Evolutionary conservation across 1,140 invertebrate genomes (phyloP).

Genomic region (Drosophila quadrilineata): DNA sequence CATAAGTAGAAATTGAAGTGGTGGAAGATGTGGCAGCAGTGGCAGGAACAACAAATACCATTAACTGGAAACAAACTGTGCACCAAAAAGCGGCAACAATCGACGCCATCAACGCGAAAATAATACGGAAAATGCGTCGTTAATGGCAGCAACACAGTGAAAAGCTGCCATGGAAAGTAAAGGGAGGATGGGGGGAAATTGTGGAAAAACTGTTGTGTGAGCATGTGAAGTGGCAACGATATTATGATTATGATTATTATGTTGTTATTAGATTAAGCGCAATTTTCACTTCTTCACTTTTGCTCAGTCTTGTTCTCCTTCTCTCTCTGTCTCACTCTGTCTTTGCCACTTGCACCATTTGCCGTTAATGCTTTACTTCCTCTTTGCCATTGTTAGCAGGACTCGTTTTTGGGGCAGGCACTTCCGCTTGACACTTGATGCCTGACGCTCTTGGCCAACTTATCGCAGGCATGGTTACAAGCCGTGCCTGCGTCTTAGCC

Average conservation of each 20-base stretch:
- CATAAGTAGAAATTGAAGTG: conserved; percentile 30
- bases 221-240: conserved; percentile 63
- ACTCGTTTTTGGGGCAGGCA: conserved; percentile 54
- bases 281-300: conserved; percentile 68
- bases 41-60: conserved; percentile 60
- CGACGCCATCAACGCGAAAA: conserved; percentile 66
- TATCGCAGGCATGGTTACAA: conserved; percentile 59
- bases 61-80: conserved; percentile 70
- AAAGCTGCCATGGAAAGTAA: background rate
- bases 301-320: background rate
- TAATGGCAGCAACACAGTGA: conserved; percentile 76
- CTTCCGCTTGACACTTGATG: conserved; percentile 70
- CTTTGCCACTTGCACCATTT: conserved; percentile 25
- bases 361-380: conserved; percentile 21
- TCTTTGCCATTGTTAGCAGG: conserved; percentile 37
- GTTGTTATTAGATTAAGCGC: conserved; percentile 80
- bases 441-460: conserved; percentile 35
- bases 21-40: too few species aligned
- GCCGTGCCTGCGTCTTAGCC: conserved; percentile 59
- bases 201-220: background rate
- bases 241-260: conserved; percentile 78
- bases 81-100: conserved; percentile 59
- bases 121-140: conserved; percentile 72
- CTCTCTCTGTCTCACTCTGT: conserved; percentile 10
- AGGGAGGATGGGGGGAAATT: background rate